phyloP scores from a whole-genome alignment of 1,140 invertebrate genomes.

The Thaumetopoea pityocampa region DNA sequence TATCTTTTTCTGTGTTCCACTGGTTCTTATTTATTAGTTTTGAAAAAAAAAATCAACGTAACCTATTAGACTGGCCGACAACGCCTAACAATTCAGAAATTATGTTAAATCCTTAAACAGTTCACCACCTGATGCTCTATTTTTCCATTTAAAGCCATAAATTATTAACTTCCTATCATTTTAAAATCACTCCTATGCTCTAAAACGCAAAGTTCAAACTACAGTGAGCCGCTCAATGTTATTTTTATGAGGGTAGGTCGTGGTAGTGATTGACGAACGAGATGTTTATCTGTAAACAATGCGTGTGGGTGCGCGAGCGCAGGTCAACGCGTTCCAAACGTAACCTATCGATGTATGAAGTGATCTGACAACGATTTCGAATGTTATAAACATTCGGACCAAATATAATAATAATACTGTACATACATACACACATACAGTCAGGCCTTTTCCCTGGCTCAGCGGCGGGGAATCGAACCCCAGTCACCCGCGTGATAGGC shows the following conservation, averaged over 20 bases:
- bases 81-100: conserved; percentile 37
- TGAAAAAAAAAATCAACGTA: no score
- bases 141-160: conserved; percentile 41
- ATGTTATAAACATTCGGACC: conserved; percentile 17
- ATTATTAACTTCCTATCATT: no score
- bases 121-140: conserved; percentile 34
- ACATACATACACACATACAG: no score
- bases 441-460: no score
- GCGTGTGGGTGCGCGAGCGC: conserved; percentile 51
- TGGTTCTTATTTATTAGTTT: no score
- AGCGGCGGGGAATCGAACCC: no score
- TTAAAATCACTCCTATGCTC: no score
- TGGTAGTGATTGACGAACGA: conserved; percentile 50
- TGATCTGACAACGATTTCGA: conserved; percentile 21
- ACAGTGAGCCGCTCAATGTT: no score
- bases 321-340: conserved; percentile 32
- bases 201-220: no score
- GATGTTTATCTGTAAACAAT: conserved; percentile 59
- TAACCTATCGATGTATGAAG: conserved; percentile 41
- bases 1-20: no score
- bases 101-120: conserved; percentile 31
- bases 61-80: conserved; percentile 12
- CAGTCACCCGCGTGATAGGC: no score
- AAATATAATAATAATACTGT: no score
- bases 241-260: conserved; percentile 38